Evolutionary conservation across 2,888 invertebrate species (phyloP).

Genomic region (Pheosia tremula): DNA sequence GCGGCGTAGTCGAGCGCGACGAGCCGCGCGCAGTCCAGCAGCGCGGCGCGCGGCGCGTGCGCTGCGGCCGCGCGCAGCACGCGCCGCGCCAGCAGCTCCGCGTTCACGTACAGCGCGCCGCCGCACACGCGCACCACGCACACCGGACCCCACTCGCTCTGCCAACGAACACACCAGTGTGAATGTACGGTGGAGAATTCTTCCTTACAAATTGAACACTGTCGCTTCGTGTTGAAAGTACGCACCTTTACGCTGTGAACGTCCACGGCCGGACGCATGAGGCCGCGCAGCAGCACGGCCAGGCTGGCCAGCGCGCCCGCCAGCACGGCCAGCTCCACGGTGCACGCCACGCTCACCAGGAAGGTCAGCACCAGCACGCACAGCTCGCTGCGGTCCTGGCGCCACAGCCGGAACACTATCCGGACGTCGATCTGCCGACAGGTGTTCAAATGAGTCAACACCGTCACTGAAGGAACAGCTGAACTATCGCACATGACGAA

Average conservation of each 20-base stretch:
- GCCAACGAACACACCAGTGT: conserved; percentile 2
- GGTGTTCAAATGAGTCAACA: too few relatives aligned
- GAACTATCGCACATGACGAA: too few relatives aligned
- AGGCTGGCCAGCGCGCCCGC: conserved; percentile 88
- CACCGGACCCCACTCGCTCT: conserved; percentile 48
- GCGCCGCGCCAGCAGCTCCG: conserved; percentile 85
- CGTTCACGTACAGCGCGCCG: conserved; percentile 89
- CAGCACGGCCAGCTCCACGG: conserved; percentile 92
- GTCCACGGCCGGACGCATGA: conserved; percentile 86
- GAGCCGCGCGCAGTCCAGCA: conserved; percentile 87
- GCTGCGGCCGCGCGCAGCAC: conserved; percentile 58
- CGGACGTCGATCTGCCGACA: conserved; percentile 79
- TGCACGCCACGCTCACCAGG: conserved; percentile 85
- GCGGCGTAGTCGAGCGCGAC: conserved; percentile 86
- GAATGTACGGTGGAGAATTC: not conserved
- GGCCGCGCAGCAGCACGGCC: conserved; percentile 85
- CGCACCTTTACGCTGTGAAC: conserved; percentile 62
- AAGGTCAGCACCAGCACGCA: conserved; percentile 87
- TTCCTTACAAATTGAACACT: too few relatives aligned
- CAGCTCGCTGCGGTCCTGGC: conserved; percentile 85
- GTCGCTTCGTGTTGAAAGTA: too few relatives aligned
- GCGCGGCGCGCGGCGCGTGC: conserved; percentile 67
- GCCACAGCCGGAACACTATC: conserved; percentile 82
- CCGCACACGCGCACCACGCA: conserved; percentile 70
- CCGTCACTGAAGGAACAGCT: too few relatives aligned